Evolutionary conservation across 2,797 vertebrate species (phyloP), one percentile per base, ranked within the genome.

Genomic region (Enteromius anoplus): DNA sequence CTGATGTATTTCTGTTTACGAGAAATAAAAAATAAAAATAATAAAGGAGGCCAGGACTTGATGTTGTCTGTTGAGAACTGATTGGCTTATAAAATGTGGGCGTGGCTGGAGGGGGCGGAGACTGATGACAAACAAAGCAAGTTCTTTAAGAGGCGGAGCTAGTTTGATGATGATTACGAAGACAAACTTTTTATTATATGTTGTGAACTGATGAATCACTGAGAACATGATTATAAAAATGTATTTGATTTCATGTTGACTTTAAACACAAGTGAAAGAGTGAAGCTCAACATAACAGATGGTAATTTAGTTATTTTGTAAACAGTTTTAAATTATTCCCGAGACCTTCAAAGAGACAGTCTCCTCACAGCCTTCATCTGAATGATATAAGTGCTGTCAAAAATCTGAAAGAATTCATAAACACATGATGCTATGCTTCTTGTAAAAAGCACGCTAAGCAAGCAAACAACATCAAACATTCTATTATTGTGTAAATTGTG

Each of bases 271-370:
- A 90, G 89, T 64, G 65, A 37, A 40, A 77, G 75, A 83, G n/a
- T 47, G 84, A 68, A 71, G 60, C 76, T 60, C 51, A 85, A 55
- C 68, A 26, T 15, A 51, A 84, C 64, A 81, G 64, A 47, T 64
- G 64, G 73, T 77, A 40, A 84, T 84, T 85, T 2, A 8, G 34
- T 55, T 42, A 10, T 55, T 81, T 14, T 62, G 68, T 83, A 78
- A 85, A 90, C 80, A 88, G 80, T 88, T 75, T 49, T 62, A 75
- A 14, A 73, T 60, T 49, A 34, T 42, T 64, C 73, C 68, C 71
- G 60, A 37, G 64, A 45, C 37, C 79, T 55, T 32, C 9, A 40
- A 66, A 83, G 75, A 85, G 70, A 55, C 68, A 51, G 55, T 55
- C 32, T 7, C 40, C 32, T 32, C 40, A 19, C 15, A 29, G 37